phyloP scores from a whole-genome alignment of 2,888 invertebrate species.

The Cordilura impudica region DNA sequence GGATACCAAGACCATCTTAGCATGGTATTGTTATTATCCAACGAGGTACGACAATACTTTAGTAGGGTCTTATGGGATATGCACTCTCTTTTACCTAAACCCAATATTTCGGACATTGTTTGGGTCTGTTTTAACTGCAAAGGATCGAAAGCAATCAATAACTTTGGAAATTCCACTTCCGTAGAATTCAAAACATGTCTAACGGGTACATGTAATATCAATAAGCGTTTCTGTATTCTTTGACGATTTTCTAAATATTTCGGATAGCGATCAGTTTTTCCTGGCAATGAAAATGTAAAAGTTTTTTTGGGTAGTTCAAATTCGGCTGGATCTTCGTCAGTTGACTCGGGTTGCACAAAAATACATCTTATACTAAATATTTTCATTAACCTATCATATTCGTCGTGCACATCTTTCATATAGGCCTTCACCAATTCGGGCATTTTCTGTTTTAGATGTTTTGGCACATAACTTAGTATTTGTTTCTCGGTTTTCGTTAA shows the following conservation, averaged over 20 bases:
- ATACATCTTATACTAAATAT: slow-evolving; percentile 83
- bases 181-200: slow-evolving; percentile 77
- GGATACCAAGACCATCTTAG: slow-evolving; percentile 78
- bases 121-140: slow-evolving; percentile 67
- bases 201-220: slow-evolving; percentile 83
- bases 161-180: slow-evolving; percentile 74
- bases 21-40: slow-evolving; percentile 75
- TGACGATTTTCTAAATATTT: slow-evolving; percentile 81
- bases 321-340: slow-evolving; percentile 78
- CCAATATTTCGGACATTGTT: slow-evolving; percentile 58
- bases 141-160: slow-evolving; percentile 69
- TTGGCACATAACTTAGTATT: slow-evolving; percentile 81
- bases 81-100: slow-evolving; percentile 70
- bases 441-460: slow-evolving; percentile 80
- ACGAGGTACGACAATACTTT: slow-evolving; percentile 68
- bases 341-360: slow-evolving; percentile 81
- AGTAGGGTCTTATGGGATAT: slow-evolving; percentile 69
- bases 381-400: slow-evolving; percentile 82
- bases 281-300: slow-evolving; percentile 80
- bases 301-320: slow-evolving; percentile 74
- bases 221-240: slow-evolving; percentile 80
- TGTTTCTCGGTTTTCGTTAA: slow-evolving; percentile 81
- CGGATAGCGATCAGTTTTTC: slow-evolving; percentile 81
- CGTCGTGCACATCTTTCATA: slow-evolving; percentile 79
- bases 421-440: slow-evolving; percentile 79